Base-by-base conservation (phyloP, 1,140 invertebrate species). In the Hydropsyche tenuis region DNA sequence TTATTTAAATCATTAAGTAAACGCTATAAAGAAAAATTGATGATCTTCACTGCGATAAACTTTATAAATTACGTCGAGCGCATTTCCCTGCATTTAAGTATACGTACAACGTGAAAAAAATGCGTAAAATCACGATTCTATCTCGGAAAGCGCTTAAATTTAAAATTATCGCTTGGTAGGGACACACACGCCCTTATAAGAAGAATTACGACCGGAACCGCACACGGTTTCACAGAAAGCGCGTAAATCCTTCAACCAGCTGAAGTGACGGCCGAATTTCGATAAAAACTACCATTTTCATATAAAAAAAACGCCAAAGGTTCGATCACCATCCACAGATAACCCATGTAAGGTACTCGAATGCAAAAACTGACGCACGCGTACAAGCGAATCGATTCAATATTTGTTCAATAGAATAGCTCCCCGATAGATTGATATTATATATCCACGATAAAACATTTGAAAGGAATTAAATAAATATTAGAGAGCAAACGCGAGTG, bases 171-270 rank as follows among this genome's bases (percentile, higher is more conserved):
- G 51, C 51, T 23, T 22, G 22, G 51, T 22, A 2, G 11, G 45
- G 45, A 48, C 45, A 48, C 45, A 48, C 14, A 48, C 11, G 30
- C 30, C 30, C 30, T 37, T 48, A 16, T 16, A 56, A 18, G 51
- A 56, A 56, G 18, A 56, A 56, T 56, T 56, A 56, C 51, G 51
- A 56, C 51, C 51, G 18, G 51, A 18, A 56, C 16, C 51, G 20
- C 20, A 56, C 51, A 56, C 51, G 51, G 1, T 23, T 18, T 4
- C 16, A 12, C 20, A 9, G 22, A 56, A 56, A 18, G 12, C 4
- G 20, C 51, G 18, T 56, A 56, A 56, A 56, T 56, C 51, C 51
- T 56, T 56, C 51, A 56, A 56, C 16, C 3, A 48, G 14, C 45
- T 48, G 11, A 48, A 12, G 30, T 37, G 30, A 48, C 11, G 16